Conservation (phyloP, 2,797 vertebrate species). For the Gephyroberyx darwinii region DNA sequence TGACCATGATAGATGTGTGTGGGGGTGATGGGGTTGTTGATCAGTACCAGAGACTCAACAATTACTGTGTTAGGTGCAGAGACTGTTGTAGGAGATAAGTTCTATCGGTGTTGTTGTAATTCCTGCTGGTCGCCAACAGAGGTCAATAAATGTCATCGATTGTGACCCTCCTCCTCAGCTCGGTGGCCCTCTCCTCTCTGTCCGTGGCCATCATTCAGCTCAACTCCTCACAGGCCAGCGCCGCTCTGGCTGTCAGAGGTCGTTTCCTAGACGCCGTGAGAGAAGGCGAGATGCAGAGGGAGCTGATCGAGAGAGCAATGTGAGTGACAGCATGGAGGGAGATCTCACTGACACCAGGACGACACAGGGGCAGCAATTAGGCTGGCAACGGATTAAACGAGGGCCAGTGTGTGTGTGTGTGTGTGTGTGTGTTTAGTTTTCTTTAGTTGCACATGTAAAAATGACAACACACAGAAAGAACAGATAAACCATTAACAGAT, state of each 20-base stretch:
- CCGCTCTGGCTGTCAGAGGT: constrained; percentile 79
- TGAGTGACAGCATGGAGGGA: constrained; percentile 60
- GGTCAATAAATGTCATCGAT: too few relatives aligned
- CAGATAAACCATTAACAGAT: too few relatives aligned
- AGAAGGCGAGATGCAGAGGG: constrained; percentile 74
- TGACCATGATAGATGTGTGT: too few relatives aligned
- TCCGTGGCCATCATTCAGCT: constrained; percentile 78
- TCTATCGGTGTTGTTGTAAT: too few relatives aligned
- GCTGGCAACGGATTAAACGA: constrained; percentile 32
- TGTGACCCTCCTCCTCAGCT: constrained; percentile 57
- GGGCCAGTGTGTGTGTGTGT: neutral
- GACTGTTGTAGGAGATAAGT: too few relatives aligned
- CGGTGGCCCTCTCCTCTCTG: constrained; percentile 72
- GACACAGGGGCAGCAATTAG: constrained; percentile 32
- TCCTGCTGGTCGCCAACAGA: too few relatives aligned
- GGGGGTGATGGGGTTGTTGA: too few relatives aligned
- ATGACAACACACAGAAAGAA: too few relatives aligned
- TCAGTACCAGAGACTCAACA: too few relatives aligned
- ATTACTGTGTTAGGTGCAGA: too few relatives aligned
- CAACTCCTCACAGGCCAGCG: constrained; percentile 79
- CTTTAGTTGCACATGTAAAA: neutral
- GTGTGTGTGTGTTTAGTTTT: neutral
- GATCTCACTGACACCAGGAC: constrained; percentile 19
- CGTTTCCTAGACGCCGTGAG: constrained; percentile 73
- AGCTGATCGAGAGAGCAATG: constrained; percentile 77